phyloP scores from a whole-genome alignment of 2,113 vertebrate species.

The Rhinolophus sinicus region DNA sequence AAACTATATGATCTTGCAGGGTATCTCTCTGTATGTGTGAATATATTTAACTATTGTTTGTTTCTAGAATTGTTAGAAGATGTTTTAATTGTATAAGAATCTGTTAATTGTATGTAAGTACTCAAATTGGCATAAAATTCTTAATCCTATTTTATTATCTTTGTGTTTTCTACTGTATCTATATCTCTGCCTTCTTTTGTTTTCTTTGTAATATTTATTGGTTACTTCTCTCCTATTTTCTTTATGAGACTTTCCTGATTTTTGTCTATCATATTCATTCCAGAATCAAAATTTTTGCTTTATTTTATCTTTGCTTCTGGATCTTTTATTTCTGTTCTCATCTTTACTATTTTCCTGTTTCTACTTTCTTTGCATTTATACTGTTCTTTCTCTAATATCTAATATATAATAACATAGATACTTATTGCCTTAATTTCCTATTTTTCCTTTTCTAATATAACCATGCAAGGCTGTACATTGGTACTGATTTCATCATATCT shows the following conservation, averaged over 20 bases:
- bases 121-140: neutral
- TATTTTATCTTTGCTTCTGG: neutral
- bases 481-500: neutral
- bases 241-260: neutral
- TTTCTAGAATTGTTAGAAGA: neutral
- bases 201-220: neutral
- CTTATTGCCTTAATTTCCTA: neutral
- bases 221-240: neutral
- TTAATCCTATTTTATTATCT: neutral
- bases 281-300: neutral
- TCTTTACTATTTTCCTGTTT: neutral
- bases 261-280: neutral
- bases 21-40: neutral
- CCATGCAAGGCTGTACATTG: neutral
- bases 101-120: neutral
- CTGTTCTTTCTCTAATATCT: neutral
- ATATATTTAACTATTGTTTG: neutral
- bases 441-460: neutral
- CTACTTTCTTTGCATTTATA: neutral
- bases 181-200: neutral
- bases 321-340: neutral
- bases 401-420: neutral
- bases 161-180: neutral
- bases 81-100: neutral
- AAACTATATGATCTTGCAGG: neutral